Base-by-base conservation (phyloP, 2,113 vertebrate species). In the Varanus komodoensis region DNA sequence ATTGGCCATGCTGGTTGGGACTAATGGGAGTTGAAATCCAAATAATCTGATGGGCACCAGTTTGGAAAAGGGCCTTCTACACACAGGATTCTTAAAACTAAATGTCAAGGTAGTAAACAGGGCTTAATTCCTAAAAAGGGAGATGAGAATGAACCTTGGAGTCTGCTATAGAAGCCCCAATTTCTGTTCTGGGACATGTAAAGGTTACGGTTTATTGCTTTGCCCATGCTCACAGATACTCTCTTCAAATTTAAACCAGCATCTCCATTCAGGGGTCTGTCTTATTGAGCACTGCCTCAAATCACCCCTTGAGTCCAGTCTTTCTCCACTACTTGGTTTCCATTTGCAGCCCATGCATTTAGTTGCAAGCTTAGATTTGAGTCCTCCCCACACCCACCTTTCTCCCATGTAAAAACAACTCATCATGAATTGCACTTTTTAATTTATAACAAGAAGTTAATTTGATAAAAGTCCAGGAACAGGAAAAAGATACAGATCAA, bases 401-500 rank as follows among this genome's bases (percentile, higher is more conserved):
- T 95, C 92, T 88, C 32, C 91, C 92, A 94, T 93, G 93, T 93
- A 92, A 93, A 44, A 94, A 95, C 93, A 92, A 74, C 67, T 93
- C 89, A 87, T 96, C 92, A 90, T 90, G 89, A 90, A 92, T 90
- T 92, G 91, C 89, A 93, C 90, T 95, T 95, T 92, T 75, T 94
- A 93, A 91, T 93, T 95, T 94, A 78, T 87, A 95, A 95, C 88
- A 93, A 95, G 93, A 94, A 84, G 78, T 85, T 96, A 96, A 96
- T 95, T 96, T 88, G 93, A 95, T 96, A 94, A 96, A 93, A 91
- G 93, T 90, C 91, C 94, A 93, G 25, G 0, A 94, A 93, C 92
- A 96, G 94, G 95, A 96, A 96, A 96, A 88, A 95, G 92, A 95
- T 89, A 94, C 94, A 94, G 91, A 94, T 96, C 94, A 93, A 94